Evolutionary conservation across 2,888 invertebrate species (phyloP).

Genomic region (Lepidocyrtinus sp.): DNA sequence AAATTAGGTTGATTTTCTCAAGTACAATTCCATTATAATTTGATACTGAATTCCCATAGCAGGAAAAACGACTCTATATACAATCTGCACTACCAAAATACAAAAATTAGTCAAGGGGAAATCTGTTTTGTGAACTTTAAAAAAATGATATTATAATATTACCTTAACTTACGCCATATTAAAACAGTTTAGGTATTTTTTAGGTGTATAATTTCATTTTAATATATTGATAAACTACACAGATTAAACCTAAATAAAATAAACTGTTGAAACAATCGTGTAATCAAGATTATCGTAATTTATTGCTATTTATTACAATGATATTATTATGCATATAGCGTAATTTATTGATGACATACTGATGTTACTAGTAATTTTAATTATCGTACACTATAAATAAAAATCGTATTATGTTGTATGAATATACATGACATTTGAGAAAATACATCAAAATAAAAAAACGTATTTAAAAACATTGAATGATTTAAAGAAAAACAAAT

Average conservation of each 20-base stretch:
- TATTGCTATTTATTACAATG: constrained; percentile 32
- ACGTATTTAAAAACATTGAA: neutral
- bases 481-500: neutral
- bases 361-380: neutral
- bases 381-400: neutral
- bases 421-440: neutral
- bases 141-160: neutral
- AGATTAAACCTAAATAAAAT: neutral
- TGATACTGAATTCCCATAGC: too few relatives aligned
- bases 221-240: neutral
- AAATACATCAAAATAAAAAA: neutral
- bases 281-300: neutral
- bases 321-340: constrained; percentile 33
- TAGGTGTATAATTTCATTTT: neutral
- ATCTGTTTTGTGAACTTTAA: neutral
- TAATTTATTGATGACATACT: constrained; percentile 25
- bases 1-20: too few relatives aligned
- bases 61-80: too few relatives aligned
- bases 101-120: neutral
- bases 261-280: constrained; percentile 53
- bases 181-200: neutral
- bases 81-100: too few relatives aligned
- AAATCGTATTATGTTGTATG: neutral
- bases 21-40: too few relatives aligned
- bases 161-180: neutral